Base-by-base conservation (phyloP, 1,140 invertebrate species). In the Dendrolimus kikuchii region DNA sequence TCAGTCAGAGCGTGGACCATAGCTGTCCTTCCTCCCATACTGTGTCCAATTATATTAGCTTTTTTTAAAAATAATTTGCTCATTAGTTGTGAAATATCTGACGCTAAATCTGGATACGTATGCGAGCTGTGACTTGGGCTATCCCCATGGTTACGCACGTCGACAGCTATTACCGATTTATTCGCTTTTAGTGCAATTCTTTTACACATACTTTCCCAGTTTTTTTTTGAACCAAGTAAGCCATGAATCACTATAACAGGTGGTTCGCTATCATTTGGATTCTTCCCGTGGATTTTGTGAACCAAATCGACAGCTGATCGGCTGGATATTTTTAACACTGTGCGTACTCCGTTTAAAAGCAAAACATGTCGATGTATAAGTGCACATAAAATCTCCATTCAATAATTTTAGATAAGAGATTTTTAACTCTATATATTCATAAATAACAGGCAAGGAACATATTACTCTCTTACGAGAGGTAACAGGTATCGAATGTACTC, bases 121-220 rank as follows among this genome's bases (percentile, higher is more conserved):
- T 96, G 93, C 0, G 91, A 83, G 5, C 81, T 55, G 3, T 89
- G 85, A 70, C 97, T 95, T 0, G 93, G 93, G 74, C 95, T 97
- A 44, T 97, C 94, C 1, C 96, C 97, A 84, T 98, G 96, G 84
- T 98, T 98, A 67, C 96, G 90, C 2, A 92, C 91, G 88, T 98
- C 96, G 23, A 96, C 87, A 1, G 92, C 88, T 43, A 96, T 91
- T 86, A 61, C 71, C 8, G 58, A 40, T 37, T 57, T 72, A 5
- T 64, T 57, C 6, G 61, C 66, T 5, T 37, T 37, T 8, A 49
- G 40, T 7, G 59, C 56, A 7, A 82, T 64, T 10, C 41, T 76
- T 46, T 76, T 72, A 36, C 66, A 71, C 51, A 82, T 65, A 53
- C 64, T 73, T 5, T 75, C 69, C 94, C 95, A 97, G 74, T 98